These are phyloP conservation scores for Ips typographus DNA, from an alignment of 1,140 invertebrate genomes.

Conservation along the genomic window DNA sequence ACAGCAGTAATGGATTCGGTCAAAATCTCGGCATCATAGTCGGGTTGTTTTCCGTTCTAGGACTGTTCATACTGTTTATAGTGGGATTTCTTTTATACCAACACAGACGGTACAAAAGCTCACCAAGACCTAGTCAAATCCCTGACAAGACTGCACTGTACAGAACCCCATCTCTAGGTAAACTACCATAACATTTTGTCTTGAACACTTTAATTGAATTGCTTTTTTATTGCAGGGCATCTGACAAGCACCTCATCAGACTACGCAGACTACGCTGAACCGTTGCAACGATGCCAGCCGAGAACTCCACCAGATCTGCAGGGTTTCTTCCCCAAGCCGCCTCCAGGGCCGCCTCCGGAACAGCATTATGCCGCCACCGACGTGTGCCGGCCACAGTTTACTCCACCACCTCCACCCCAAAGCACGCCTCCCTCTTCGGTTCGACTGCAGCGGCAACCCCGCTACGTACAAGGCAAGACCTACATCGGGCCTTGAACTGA, in stretches of 20 bases:
- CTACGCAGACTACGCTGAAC: slow-evolving; percentile 49
- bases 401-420: slow-evolving; percentile 45
- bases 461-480: slow-evolving; percentile 44
- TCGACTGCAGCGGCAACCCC: slow-evolving; percentile 44
- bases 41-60: slow-evolving; percentile 45
- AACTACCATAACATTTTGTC: slow-evolving; percentile 5
- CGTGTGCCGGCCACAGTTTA: slow-evolving; percentile 40
- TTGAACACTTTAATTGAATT: neutral
- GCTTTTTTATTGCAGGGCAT: slow-evolving; percentile 13
- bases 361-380: slow-evolving; percentile 50
- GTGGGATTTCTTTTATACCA: slow-evolving; percentile 46
- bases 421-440: slow-evolving; percentile 46
- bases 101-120: slow-evolving; percentile 45
- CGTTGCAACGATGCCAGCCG: slow-evolving; percentile 41
- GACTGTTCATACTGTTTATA: slow-evolving; percentile 45
- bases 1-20: slow-evolving; percentile 41
- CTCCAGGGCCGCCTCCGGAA: slow-evolving; percentile 45
- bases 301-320: slow-evolving; percentile 44
- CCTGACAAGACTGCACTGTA: slow-evolving; percentile 50
- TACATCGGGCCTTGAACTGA: slow-evolving; percentile 47
- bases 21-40: slow-evolving; percentile 49
- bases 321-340: slow-evolving; percentile 47
- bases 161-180: slow-evolving; percentile 44
- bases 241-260: slow-evolving; percentile 41
- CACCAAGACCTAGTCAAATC: slow-evolving; percentile 47